Conservation (phyloP, 1,140 invertebrate genomes). For the Drosophila nigromelanica region DNA sequence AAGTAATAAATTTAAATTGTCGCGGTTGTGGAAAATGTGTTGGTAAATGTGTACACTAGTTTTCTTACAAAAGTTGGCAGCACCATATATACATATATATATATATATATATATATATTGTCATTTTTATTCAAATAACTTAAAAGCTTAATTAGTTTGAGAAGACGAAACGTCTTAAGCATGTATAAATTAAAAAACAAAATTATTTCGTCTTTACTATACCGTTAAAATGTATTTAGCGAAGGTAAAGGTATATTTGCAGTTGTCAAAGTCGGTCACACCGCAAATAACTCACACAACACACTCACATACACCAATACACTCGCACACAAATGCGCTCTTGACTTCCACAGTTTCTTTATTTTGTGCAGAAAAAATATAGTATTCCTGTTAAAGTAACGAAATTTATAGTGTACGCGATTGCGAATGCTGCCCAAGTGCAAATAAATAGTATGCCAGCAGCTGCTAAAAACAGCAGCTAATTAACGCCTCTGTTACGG, state of each 20-base stretch:
- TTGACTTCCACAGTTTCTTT: slow-evolving; percentile 69
- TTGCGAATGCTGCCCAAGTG: slow-evolving; percentile 22
- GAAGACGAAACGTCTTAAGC: no score
- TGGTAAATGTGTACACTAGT: slow-evolving; percentile 8
- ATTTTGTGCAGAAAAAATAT: slow-evolving; percentile 70
- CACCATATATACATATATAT: background rate
- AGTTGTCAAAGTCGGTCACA: slow-evolving; percentile 24
- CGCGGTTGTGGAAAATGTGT: background rate
- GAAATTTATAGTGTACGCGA: slow-evolving; percentile 62
- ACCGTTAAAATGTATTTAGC: slow-evolving; percentile 1
- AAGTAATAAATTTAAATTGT: background rate
- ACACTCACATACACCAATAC: slow-evolving; percentile 27
- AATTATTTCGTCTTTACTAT: background rate
- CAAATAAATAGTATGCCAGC: slow-evolving; percentile 30
- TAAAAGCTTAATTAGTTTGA: background rate
- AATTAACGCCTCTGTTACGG: slow-evolving; percentile 33
- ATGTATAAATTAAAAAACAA: no score
- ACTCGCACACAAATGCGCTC: slow-evolving; percentile 65
- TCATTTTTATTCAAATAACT: background rate
- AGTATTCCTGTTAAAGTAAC: slow-evolving; percentile 33
- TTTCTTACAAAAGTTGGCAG: slow-evolving; percentile 31
- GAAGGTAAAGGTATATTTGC: background rate
- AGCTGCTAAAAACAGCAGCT: slow-evolving; percentile 28
- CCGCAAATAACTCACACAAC: slow-evolving; percentile 38
- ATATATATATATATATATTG: no score